These are phyloP conservation scores for Eptatretus burgeri DNA, from an alignment of 2,113 vertebrate genomes.

Conservation along the genomic window DNA sequence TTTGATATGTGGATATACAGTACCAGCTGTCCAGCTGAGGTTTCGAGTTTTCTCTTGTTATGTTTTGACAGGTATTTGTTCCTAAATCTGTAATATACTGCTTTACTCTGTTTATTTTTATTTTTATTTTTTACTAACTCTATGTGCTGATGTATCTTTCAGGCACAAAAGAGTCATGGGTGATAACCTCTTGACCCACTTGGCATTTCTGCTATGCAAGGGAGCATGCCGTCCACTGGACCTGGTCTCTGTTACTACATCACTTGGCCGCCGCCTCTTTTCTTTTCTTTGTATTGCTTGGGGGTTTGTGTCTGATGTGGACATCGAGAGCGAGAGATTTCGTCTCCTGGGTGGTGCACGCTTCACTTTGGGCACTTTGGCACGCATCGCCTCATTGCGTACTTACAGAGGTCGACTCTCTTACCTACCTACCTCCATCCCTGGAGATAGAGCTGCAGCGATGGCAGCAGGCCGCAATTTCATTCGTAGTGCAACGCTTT, in stretches of 20 bases:
- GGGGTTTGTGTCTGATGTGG: constrained; percentile 66
- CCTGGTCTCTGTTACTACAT: constrained; percentile 46
- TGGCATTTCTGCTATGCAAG: constrained; percentile 46
- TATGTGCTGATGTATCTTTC: no score
- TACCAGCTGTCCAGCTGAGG: no score
- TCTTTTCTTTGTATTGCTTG: constrained; percentile 64
- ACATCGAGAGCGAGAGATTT: constrained; percentile 58
- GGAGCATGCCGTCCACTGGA: constrained; percentile 36
- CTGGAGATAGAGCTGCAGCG: constrained; percentile 15
- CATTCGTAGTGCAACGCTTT: no score
- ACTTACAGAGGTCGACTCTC: constrained; percentile 56
- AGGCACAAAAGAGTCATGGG: constrained; percentile 31
- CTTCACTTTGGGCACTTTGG: constrained; percentile 43
- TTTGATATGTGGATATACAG: no score
- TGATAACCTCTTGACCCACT: constrained; percentile 45
- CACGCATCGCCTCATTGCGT: constrained; percentile 37
- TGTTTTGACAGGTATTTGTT: no score
- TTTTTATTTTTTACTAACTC: no score
- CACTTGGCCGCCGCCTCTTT: constrained; percentile 26
- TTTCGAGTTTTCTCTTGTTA: no score
- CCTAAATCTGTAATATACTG: no score
- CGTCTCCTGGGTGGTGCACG: constrained; percentile 42
- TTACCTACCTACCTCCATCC: constrained; percentile 26
- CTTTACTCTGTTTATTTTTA: no score
- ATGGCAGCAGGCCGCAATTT: no score